These are phyloP conservation scores for Drosophila bunnanda DNA, from an alignment of 2,888 invertebrate species.

Conservation along the genomic window DNA sequence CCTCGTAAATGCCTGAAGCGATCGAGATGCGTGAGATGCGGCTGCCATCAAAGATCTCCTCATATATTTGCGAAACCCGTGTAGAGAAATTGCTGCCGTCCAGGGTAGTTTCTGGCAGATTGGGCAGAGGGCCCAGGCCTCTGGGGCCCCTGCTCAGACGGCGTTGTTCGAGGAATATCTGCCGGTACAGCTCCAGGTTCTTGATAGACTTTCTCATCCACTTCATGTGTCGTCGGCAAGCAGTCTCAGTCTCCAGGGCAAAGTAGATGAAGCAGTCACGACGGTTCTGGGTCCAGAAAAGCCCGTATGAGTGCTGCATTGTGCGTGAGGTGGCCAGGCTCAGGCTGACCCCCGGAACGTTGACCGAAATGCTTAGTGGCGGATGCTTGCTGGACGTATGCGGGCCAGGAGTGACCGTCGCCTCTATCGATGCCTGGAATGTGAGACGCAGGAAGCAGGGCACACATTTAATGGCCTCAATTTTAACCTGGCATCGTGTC, in stretches of 20 bases:
- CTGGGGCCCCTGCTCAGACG: conserved; percentile 76
- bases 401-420: conserved; percentile 1
- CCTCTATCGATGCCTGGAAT: conserved; percentile 61
- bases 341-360: conserved; percentile 83
- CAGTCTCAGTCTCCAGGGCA: conserved; percentile 82
- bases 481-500: conserved; percentile 84
- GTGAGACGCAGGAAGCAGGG: conserved; percentile 84
- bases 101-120: conserved; percentile 76
- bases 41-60: conserved; percentile 83
- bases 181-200: conserved; percentile 83
- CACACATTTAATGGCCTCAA: conserved; percentile 84
- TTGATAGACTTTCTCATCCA: conserved; percentile 85
- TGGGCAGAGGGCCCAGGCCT: conserved; percentile 83
- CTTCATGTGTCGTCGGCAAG: conserved; percentile 84
- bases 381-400: conserved; percentile 28
- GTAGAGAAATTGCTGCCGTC: conserved; percentile 70
- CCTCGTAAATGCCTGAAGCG: conserved; percentile 84
- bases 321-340: conserved; percentile 84
- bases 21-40: conserved; percentile 82
- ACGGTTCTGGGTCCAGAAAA: conserved; percentile 85
- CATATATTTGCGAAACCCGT: conserved; percentile 84
- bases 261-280: conserved; percentile 84
- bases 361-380: conserved; percentile 79
- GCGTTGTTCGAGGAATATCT: conserved; percentile 83
- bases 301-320: conserved; percentile 83